A percentile compares a stretch with the other conserved stretches of the same genome.
phyloP scores from a whole-genome alignment of 2,888 invertebrate genomes.

The Ypsolopha sequella region DNA sequence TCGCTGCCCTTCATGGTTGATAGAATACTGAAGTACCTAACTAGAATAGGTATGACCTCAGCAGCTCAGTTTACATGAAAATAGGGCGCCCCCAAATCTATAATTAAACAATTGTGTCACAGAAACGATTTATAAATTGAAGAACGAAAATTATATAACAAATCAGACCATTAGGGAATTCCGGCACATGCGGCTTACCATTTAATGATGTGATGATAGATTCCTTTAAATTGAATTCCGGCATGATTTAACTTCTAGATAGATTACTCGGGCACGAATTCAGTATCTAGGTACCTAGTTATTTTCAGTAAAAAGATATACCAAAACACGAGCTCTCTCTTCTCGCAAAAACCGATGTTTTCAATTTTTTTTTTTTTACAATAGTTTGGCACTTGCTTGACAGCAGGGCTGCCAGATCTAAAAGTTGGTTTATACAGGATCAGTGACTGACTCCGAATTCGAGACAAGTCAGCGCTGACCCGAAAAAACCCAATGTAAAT shows the following conservation, averaged over 20 bases:
- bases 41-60: constrained; percentile 18
- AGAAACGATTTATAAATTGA: constrained; percentile 32
- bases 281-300: no score
- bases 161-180: constrained; percentile 8
- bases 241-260: constrained; percentile 24
- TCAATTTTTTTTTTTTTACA: neutral
- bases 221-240: constrained; percentile 47
- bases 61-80: constrained; percentile 25
- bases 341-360: neutral
- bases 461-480: no score
- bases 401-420: no score
- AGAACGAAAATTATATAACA: constrained; percentile 59
- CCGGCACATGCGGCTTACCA: constrained; percentile 26
- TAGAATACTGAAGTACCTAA: constrained; percentile 18
- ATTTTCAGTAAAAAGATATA: neutral
- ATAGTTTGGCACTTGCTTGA: no score
- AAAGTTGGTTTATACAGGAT: no score
- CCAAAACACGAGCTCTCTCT: neutral
- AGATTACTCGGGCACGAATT: neutral
- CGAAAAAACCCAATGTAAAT: no score
- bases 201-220: constrained; percentile 48
- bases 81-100: constrained; percentile 43
- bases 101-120: constrained; percentile 60
- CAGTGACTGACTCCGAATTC: no score
- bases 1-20: constrained; percentile 16